Evolutionary conservation across 2,888 invertebrate species (phyloP), one percentile per base, ranked within the genome.

Genomic region (Parnassius orleans): DNA sequence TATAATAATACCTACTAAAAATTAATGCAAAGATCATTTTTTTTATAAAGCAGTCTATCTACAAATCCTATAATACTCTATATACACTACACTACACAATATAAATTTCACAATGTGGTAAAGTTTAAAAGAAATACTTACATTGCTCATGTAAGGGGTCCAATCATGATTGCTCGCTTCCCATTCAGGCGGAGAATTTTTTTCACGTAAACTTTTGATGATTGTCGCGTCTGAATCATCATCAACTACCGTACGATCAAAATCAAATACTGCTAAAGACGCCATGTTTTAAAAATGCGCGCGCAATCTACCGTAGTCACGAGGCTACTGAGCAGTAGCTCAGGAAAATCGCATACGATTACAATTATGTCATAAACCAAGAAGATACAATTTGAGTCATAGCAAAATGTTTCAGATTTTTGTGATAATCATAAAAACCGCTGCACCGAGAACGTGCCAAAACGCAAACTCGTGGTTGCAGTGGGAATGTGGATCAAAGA

Each of bases 61-160:
- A 33, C 33, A 33, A 33, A 5, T 3, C 33, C 5, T 33, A 33
- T 33, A 33, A 5, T 33, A 33, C 7, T 33, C 33, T 33, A 33
- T 33, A 33, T 33, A 33, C 5, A 33, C 33, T 33, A 33, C 1
- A 3, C 33, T 33, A 33, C 33, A 33, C 33, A 33, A 33, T 33
- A 33, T 33, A 33, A 0, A 33, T 33, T 33, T 33, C 33, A 33
- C 33, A 7, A 7, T 7, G 7, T 33, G 33, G 33, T 33, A 33
- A 33, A 0, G 33, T 0, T 33, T 33, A 7, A 33, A 33, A 33
- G 7, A 5, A 47, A n/a, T 9, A 62, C 90, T 89, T 72, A 90
- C 91, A 74, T 88, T 83, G 65, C 85, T 87, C 91, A 91, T 91
- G 52, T 90, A 91, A 0, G 90, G 91, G 0, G 90, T 90, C 91